A percentile compares a stretch with the other conserved stretches of the same genome.
These are phyloP conservation scores for Rhincodon typus DNA, from an alignment of 2,797 vertebrate species.

Conservation along the genomic window DNA sequence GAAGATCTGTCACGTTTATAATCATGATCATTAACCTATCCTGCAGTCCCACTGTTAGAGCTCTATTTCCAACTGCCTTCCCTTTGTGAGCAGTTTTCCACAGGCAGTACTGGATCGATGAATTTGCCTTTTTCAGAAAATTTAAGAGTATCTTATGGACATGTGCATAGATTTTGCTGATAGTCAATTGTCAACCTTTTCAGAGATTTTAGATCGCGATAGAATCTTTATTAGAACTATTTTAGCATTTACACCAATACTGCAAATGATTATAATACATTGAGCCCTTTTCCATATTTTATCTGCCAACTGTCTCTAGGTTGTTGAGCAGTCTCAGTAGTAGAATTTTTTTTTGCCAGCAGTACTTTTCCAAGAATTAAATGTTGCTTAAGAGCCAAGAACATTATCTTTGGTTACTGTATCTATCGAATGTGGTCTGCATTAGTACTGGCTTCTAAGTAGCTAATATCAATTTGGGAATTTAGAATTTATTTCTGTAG, in stretches of 20 bases:
- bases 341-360: not conserved
- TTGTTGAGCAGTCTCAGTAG: not conserved
- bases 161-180: not conserved
- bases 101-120: not conserved
- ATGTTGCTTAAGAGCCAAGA: not conserved
- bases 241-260: too few relatives aligned
- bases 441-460: not conserved
- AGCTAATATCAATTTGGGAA: not conserved
- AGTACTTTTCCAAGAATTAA: not conserved
- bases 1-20: too few relatives aligned
- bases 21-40: too few relatives aligned
- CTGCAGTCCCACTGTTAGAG: too few relatives aligned
- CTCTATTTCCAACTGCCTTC: not conserved
- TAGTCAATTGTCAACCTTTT: not conserved
- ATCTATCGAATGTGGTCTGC: not conserved
- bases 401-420: not conserved
- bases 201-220: not conserved
- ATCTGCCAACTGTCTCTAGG: not conserved
- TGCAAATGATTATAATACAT: not conserved
- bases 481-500: not conserved
- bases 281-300: not conserved
- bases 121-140: not conserved
- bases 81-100: not conserved
- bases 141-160: not conserved
- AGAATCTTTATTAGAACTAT: not conserved